These are phyloP conservation scores for Callorhinus ursinus DNA, from an alignment of 2,113 vertebrate species.

Conservation along the genomic window DNA sequence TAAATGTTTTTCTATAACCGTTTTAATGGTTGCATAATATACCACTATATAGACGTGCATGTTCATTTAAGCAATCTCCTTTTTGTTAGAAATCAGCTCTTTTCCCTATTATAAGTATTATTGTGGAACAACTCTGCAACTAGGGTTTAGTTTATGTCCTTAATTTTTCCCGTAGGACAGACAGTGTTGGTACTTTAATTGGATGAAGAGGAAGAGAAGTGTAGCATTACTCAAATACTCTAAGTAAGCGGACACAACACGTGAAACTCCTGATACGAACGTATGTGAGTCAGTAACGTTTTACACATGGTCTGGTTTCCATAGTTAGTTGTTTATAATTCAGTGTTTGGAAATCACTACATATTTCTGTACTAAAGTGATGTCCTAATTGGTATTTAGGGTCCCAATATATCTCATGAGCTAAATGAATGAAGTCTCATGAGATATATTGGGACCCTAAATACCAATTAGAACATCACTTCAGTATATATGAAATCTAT, in stretches of 20 bases:
- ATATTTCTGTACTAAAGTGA: not conserved
- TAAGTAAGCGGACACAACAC: not conserved
- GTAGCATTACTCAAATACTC: not conserved
- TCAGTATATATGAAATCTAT: not conserved
- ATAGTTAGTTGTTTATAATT: conserved; percentile 8
- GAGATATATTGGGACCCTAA: not conserved
- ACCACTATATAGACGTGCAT: not conserved
- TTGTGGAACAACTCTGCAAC: not conserved
- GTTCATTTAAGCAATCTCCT: not conserved
- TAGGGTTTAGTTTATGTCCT: not conserved
- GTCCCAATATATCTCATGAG: conserved; percentile 12
- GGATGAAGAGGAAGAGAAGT: not conserved
- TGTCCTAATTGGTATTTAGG: conserved; percentile 20
- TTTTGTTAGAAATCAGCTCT: not conserved
- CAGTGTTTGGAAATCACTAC: conserved; percentile 35
- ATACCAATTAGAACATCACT: not conserved
- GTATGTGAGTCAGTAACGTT: not conserved
- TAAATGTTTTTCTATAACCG: not conserved
- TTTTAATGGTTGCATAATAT: not conserved
- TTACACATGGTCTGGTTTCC: not conserved
- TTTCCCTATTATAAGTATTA: not conserved
- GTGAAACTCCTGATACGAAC: not conserved
- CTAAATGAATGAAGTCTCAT: too few species aligned
- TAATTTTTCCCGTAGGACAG: not conserved
- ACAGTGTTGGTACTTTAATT: not conserved